Evolutionary conservation across 2,888 invertebrate genomes (phyloP), one percentile per base, ranked within the genome.

Genomic region (Heliconius ethilla): DNA sequence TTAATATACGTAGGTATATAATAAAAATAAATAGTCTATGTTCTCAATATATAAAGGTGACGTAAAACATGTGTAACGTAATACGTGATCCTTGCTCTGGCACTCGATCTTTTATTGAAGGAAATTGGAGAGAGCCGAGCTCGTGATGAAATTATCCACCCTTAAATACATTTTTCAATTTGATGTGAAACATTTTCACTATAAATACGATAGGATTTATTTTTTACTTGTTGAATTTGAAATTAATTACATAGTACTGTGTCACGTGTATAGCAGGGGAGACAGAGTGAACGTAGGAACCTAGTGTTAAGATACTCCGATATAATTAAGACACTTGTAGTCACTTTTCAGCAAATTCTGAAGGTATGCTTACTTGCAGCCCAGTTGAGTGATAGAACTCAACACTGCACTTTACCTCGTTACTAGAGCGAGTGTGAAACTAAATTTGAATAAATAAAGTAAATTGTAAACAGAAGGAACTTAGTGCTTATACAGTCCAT

Each of bases 31-130:
- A 40, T 15, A 40, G 6, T 25, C 40, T 25, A 4, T 69, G 25
- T 15, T 13, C 13, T 7, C 3, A 40, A 67, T n/a, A 25, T 67
- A 67, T 67, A 37, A 67, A 67, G n/a, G 67, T 67, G 40, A 40
- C 67, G n/a, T 67, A 67, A 25, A 40, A 67, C 67, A 67, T 6
- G 15, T 40, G 67, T 40, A 40, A 40, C 67, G 25, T 67, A 67
- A 70, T 70, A 70, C 70, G 45, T 70, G 70, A 70, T 70, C 70
- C 70, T 55, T 13, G 51, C 55, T 70, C 51, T 33, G 55, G 51
- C 70, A 70, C 40, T 51, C 29, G 51, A 55, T 70, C 11, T 51
- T 22, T 70, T 70, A 45, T 55, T 70, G 51, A 51, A 70, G 29
- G 51, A 70, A 29, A 70, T 70, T 70, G 70, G 70, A 55, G 22